Percentiles rank a stretch among this genome's conserved stretches.
Conservation (phyloP, 2,113 vertebrate species). For the Prochilodus magdalenae region DNA sequence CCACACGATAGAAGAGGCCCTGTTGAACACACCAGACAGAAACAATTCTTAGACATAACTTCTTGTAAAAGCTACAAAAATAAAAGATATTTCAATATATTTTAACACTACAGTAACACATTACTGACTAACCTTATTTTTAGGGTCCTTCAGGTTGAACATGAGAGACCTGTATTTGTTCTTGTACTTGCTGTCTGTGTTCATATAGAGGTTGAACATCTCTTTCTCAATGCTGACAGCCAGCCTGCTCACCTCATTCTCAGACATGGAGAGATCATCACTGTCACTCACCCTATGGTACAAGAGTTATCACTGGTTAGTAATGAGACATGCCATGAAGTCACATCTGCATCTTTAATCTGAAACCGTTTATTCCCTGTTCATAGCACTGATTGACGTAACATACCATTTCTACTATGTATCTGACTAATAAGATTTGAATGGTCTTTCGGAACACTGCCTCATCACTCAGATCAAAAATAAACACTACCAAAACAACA, state of each 20-base stretch:
- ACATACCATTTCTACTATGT: no score
- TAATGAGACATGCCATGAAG: background rate
- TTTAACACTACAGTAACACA: background rate
- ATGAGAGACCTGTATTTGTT: conserved; percentile 97
- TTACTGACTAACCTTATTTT: conserved; percentile 89
- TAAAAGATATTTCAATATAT: background rate
- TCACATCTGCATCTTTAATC: conserved; percentile 53
- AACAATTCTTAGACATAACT: background rate
- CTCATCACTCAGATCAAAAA: no score
- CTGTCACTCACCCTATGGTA: conserved; percentile 89
- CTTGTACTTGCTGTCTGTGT: conserved; percentile 96
- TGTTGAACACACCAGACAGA: conserved; percentile 60
- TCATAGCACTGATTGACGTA: no score
- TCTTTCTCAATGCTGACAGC: conserved; percentile 93
- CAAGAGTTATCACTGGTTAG: background rate
- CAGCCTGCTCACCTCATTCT: conserved; percentile 87
- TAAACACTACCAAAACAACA: background rate
- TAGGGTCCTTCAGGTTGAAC: conserved; percentile 98
- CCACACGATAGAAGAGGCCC: conserved; percentile 95
- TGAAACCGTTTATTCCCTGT: no score
- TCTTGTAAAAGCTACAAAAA: background rate
- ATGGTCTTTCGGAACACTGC: no score
- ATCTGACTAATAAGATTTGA: no score
- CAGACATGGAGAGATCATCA: conserved; percentile 92
- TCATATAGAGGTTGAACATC: conserved; percentile 92